These are phyloP conservation scores for Nematostella vectensis DNA, from an alignment of 92 coral and sea anemone genomes.

Conservation along the genomic window DNA sequence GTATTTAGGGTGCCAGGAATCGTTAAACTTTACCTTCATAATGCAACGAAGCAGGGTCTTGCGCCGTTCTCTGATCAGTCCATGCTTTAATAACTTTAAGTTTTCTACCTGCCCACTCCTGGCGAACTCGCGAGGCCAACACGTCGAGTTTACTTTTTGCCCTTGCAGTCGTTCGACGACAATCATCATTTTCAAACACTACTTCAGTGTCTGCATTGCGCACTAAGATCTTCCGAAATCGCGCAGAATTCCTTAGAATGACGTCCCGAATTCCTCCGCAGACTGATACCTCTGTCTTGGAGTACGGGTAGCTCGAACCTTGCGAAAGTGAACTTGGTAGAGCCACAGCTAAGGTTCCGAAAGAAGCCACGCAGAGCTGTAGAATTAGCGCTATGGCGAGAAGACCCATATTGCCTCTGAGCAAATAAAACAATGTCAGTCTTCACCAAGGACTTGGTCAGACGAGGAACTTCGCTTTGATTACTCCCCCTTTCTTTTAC, in stretches of 20 bases:
- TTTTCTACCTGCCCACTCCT: conserved; percentile 41
- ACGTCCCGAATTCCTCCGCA: conserved; percentile 89
- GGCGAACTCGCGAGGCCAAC: conserved; percentile 56
- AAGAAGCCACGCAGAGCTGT: no score
- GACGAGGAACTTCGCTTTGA: no score
- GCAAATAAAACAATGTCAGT: no score
- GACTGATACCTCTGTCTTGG: conserved; percentile 46
- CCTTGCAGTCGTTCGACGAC: conserved; percentile 82
- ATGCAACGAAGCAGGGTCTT: conserved; percentile 55
- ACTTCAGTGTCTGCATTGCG: conserved; percentile 63
- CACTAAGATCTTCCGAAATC: conserved; percentile 77
- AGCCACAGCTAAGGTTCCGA: neutral
- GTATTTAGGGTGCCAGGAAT: no score
- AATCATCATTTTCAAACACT: conserved; percentile 60
- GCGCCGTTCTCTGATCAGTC: conserved; percentile 63
- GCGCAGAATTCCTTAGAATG: conserved; percentile 72
- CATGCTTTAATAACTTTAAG: conserved; percentile 66
- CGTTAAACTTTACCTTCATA: conserved; percentile 97
- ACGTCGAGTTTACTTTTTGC: conserved; percentile 89
- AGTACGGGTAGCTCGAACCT: conserved; percentile 35
- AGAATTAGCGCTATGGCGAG: no score
- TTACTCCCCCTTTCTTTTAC: no score
- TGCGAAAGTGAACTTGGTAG: conserved; percentile 15
- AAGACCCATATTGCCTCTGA: no score
- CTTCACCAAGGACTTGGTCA: no score